A percentile compares a stretch with the other conserved stretches of the same genome.
These are phyloP conservation scores for Azorinus chamasolen DNA, from an alignment of 2,888 invertebrate species.

Conservation along the genomic window DNA sequence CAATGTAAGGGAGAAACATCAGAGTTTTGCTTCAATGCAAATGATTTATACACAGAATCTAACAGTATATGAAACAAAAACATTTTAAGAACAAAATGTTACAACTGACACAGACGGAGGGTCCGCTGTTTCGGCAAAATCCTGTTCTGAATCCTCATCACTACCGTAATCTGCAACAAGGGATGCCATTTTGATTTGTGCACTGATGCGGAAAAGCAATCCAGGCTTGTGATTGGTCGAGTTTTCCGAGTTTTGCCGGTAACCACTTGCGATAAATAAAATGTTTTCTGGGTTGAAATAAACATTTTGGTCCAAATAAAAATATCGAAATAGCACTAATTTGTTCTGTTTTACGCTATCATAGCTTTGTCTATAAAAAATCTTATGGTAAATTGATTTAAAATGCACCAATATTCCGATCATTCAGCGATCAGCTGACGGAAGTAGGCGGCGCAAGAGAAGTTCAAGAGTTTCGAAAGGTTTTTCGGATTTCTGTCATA, in stretches of 20 bases:
- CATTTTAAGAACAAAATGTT: not conserved
- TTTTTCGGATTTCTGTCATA: constrained; percentile 6
- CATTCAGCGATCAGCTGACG: constrained; percentile 83
- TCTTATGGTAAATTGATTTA: constrained; percentile 1
- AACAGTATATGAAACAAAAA: no score
- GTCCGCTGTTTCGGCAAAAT: constrained; percentile 4
- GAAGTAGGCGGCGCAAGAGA: constrained; percentile 78
- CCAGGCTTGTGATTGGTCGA: constrained; percentile 68
- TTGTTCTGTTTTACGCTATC: not conserved
- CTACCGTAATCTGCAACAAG: constrained; percentile 84
- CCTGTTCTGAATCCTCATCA: constrained; percentile 71
- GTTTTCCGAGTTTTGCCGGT: constrained; percentile 63
- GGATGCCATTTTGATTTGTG: constrained; percentile 77
- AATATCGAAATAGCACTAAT: not conserved
- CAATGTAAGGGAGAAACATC: no score
- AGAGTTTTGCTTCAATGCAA: no score
- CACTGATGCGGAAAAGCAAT: constrained; percentile 33
- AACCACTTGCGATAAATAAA: constrained; percentile 28
- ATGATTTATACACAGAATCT: no score
- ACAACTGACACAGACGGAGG: constrained; percentile 33
- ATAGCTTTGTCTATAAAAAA: not conserved
- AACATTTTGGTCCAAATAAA: not conserved
- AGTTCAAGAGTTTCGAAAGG: constrained; percentile 28
- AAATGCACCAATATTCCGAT: constrained; percentile 43
- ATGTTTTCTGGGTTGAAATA: no score